Conservation (phyloP, 2,797 vertebrate species). For the Strix occidentalis region DNA sequence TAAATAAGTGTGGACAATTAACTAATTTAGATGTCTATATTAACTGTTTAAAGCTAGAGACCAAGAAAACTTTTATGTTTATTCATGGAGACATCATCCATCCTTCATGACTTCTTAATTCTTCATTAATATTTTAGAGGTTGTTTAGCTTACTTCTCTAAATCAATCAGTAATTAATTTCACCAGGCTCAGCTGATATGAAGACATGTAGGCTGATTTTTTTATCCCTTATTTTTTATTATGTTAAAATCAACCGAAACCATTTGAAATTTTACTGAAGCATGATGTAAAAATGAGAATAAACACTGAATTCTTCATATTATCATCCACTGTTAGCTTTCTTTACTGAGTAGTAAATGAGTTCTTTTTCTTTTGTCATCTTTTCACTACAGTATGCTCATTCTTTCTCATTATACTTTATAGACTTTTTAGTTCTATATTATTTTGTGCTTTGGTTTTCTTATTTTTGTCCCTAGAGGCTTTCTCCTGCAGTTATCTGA, state of each 20-base stretch:
- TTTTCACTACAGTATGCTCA: not conserved
- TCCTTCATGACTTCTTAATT: not conserved
- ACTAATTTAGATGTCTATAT: not conserved
- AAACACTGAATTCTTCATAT: not conserved
- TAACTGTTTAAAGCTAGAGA: not conserved
- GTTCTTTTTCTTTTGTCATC: not conserved
- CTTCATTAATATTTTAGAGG: not conserved
- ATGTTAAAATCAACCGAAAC: not conserved
- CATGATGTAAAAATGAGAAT: not conserved
- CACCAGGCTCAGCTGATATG: not conserved
- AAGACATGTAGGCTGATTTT: not conserved
- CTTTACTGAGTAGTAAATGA: not conserved
- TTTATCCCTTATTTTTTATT: not conserved
- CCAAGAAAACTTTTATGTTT: not conserved
- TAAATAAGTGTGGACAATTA: not conserved
- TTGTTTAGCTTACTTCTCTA: not conserved
- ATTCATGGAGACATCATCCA: not conserved
- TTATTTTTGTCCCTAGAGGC: not conserved
- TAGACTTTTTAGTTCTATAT: not conserved
- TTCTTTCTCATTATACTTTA: not conserved
- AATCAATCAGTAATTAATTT: not conserved
- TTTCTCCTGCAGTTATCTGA: slow-evolving; percentile 14
- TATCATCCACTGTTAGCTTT: not conserved
- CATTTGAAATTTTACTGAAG: not conserved
- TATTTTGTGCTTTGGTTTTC: not conserved